phyloP scores from a whole-genome alignment of 2,113 vertebrate species.

The Peromyscus maniculatus region DNA sequence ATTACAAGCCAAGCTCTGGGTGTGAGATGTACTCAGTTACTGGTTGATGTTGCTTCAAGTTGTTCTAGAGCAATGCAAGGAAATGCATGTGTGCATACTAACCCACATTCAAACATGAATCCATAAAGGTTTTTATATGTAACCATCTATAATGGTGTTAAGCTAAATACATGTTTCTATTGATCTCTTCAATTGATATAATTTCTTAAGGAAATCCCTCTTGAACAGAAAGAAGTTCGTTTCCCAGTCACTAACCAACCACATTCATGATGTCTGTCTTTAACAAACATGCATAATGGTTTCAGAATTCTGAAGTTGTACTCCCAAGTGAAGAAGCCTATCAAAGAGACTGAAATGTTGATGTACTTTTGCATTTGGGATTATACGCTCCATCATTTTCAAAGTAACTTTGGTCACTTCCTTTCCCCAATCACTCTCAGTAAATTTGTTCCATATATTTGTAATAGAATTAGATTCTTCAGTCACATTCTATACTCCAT shows the following conservation, averaged over 20 bases:
- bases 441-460: neutral
- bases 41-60: neutral
- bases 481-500: neutral
- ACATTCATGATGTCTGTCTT: neutral
- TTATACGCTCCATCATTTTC: neutral
- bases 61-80: neutral
- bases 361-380: neutral
- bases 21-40: neutral
- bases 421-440: neutral
- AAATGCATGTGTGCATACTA: neutral
- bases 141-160: neutral
- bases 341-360: neutral
- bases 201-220: neutral
- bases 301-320: neutral
- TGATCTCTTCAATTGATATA: neutral
- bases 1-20: neutral
- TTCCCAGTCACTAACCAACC: neutral
- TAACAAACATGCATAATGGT: neutral
- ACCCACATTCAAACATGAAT: neutral
- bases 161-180: neutral
- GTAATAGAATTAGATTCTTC: neutral
- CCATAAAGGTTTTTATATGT: neutral
- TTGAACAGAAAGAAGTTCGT: neutral
- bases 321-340: neutral
- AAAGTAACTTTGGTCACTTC: neutral